These are phyloP conservation scores for Phainopepla nitens DNA, from an alignment of 2,113 vertebrate genomes.

Conservation along the genomic window DNA sequence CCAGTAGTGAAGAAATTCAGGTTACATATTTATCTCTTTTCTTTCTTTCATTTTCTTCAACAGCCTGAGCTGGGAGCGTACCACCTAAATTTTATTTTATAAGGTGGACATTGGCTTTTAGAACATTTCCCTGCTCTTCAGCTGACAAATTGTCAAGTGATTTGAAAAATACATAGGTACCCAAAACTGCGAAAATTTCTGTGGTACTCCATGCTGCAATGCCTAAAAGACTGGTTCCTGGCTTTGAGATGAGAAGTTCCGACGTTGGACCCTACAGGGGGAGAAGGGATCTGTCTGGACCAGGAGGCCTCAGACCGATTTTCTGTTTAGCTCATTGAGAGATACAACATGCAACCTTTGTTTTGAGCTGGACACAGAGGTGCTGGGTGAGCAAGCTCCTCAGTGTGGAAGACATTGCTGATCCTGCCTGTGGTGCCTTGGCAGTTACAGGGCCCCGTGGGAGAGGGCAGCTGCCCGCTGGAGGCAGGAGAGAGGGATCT, in stretches of 20 bases:
- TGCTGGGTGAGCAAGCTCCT: neutral
- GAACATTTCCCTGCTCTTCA: neutral
- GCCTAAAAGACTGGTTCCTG: neutral
- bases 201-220: neutral
- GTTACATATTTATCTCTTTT: neutral
- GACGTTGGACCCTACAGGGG: rapidly evolving
- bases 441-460: rapidly evolving
- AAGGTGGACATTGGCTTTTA: neutral
- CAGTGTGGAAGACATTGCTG: neutral
- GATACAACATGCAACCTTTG: rapidly evolving
- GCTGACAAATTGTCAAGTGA: neutral
- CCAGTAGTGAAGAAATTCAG: neutral
- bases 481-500: neutral
- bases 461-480: neutral
- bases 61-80: rapidly evolving
- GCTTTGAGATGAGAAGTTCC: neutral
- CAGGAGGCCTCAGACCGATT: neutral
- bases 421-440: neutral
- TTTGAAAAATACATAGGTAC: neutral
- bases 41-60: neutral
- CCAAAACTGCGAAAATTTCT: neutral
- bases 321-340: neutral
- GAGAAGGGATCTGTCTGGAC: neutral
- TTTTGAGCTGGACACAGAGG: rapidly evolving
- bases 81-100: neutral